phyloP scores from a whole-genome alignment of 2,888 invertebrate species.

The Drosophila hamatofila region DNA sequence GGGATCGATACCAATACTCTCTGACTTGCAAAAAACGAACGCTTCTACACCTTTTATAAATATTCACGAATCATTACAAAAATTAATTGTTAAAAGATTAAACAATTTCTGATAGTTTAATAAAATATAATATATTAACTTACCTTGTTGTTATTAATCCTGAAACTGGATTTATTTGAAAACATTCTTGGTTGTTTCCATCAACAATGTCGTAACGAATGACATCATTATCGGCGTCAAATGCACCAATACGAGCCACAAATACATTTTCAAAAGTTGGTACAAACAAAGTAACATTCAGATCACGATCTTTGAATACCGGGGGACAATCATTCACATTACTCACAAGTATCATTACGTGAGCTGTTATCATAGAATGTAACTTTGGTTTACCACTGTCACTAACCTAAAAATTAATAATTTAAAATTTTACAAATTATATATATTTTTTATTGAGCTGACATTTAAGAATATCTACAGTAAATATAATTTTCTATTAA shows the following conservation, averaged over 20 bases:
- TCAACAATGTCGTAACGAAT: slow-evolving; percentile 93
- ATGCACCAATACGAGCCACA: slow-evolving; percentile 89
- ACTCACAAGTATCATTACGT: slow-evolving; percentile 90
- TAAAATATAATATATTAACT: neutral
- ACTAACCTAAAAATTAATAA: slow-evolving; percentile 86
- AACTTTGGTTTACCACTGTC: slow-evolving; percentile 94
- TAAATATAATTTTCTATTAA: neutral
- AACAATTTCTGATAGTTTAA: no score
- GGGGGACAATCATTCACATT: slow-evolving; percentile 98
- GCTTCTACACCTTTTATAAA: no score
- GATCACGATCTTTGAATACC: slow-evolving; percentile 89
- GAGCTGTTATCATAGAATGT: slow-evolving; percentile 91
- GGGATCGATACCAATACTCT: no score
- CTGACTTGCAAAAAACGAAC: no score
- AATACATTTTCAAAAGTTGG: slow-evolving; percentile 93
- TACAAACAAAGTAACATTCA: slow-evolving; percentile 91
- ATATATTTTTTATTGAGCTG: no score
- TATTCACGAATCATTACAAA: no score
- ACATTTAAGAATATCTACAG: neutral
- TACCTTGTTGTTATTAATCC: slow-evolving; percentile 88
- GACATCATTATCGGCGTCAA: slow-evolving; percentile 90
- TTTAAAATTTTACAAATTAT: no score
- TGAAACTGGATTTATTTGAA: slow-evolving; percentile 89
- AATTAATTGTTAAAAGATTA: no score
- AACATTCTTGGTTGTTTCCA: slow-evolving; percentile 91